phyloP scores from a whole-genome alignment of 64 coral and sea anemone species.

The Astreopora myriophthalma region DNA sequence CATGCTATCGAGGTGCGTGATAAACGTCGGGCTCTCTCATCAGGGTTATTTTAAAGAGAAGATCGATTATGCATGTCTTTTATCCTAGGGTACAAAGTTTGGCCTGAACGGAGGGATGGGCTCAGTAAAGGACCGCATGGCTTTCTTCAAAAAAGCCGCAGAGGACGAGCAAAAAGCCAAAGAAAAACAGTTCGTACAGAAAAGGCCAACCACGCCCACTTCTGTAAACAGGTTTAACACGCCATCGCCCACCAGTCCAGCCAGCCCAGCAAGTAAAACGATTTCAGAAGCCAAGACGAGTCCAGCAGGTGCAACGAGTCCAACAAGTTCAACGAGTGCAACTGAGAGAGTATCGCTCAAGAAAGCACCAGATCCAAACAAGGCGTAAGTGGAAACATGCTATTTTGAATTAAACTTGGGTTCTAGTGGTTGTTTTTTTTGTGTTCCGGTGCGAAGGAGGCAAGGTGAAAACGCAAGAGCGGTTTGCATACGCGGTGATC shows the following conservation, averaged over 20 bases:
- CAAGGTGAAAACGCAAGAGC: too few relatives aligned
- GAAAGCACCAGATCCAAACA: slow-evolving; percentile 94
- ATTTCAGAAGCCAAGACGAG: background rate
- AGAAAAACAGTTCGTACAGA: slow-evolving; percentile 58
- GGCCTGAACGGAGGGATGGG: slow-evolving; percentile 47
- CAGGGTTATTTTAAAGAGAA: too few relatives aligned
- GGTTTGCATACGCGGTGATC: too few relatives aligned
- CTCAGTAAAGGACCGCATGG: slow-evolving; percentile 90
- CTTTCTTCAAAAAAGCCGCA: slow-evolving; percentile 81
- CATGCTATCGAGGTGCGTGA: too few relatives aligned
- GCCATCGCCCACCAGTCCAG: background rate
- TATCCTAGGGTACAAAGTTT: slow-evolving; percentile 18
- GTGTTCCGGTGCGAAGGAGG: too few relatives aligned
- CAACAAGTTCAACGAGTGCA: slow-evolving; percentile 57
- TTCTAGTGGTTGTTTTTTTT: too few relatives aligned
- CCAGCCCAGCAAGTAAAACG: background rate
- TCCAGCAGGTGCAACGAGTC: background rate
- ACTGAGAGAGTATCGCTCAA: slow-evolving; percentile 79
- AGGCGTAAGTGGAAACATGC: slow-evolving; percentile 61
- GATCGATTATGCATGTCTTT: background rate
- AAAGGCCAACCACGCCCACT: slow-evolving; percentile 18
- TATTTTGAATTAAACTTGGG: too few relatives aligned
- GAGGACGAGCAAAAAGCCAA: slow-evolving; percentile 80
- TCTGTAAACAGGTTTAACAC: slow-evolving; percentile 29
- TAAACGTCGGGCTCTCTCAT: too few relatives aligned